Conservation (phyloP, 1,140 invertebrate species). For the Rhagoletis pomonella region DNA sequence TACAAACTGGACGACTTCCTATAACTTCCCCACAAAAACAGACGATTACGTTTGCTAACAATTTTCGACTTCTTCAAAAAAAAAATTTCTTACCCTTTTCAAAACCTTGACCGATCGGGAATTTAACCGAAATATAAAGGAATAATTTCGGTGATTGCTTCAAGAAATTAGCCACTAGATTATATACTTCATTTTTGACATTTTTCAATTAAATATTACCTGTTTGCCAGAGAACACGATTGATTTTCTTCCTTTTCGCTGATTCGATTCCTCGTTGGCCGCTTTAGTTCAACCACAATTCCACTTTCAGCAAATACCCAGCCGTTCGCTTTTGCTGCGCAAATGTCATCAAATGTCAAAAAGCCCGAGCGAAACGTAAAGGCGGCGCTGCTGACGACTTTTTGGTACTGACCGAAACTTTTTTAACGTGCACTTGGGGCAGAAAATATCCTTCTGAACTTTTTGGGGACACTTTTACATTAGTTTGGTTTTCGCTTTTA, state of each 20-base stretch:
- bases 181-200: background rate
- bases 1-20: too few relatives aligned
- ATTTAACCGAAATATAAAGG: too few relatives aligned
- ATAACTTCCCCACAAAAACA: too few relatives aligned
- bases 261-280: constrained; percentile 7
- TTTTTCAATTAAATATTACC: constrained; percentile 32
- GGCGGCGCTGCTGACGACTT: constrained; percentile 12
- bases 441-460: background rate
- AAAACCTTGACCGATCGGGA: too few relatives aligned
- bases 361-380: constrained; percentile 14
- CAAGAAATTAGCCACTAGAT: background rate
- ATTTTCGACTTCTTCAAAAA: too few relatives aligned
- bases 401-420: background rate
- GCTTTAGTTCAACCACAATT: constrained; percentile 15
- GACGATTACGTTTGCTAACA: too few relatives aligned
- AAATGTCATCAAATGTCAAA: constrained; percentile 52
- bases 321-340: constrained; percentile 38
- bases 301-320: constrained; percentile 35
- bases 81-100: too few relatives aligned
- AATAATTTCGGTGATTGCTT: too few relatives aligned
- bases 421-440: background rate
- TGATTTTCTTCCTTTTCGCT: constrained; percentile 41
- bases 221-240: constrained; percentile 32
- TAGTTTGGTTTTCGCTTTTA: background rate
- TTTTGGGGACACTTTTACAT: background rate